These are phyloP conservation scores for Erynnis tages DNA, from an alignment of 2,888 invertebrate genomes.

Conservation along the genomic window DNA sequence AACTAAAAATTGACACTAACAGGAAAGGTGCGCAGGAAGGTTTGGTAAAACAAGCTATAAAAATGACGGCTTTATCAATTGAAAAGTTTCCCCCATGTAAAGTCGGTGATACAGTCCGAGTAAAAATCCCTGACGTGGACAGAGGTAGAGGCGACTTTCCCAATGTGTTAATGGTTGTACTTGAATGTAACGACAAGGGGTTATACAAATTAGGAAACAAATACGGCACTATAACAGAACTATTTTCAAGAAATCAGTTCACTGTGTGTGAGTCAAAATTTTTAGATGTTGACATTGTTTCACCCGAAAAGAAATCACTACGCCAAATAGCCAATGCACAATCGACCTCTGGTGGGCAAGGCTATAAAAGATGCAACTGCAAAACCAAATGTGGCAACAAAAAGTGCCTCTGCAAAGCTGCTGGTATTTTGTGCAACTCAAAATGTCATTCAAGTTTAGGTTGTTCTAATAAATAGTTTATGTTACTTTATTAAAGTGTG, in stretches of 20 bases:
- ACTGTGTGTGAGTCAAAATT: conserved; percentile 34
- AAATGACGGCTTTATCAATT: conserved; percentile 15
- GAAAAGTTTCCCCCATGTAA: conserved; percentile 18
- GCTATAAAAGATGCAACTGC: conserved; percentile 31
- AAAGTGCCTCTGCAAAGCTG: conserved; percentile 16
- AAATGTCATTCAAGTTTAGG: no score
- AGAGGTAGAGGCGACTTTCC: conserved; percentile 12
- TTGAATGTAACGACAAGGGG: conserved; percentile 1
- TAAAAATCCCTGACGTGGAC: conserved; percentile 21
- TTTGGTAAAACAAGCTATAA: conserved; percentile 21
- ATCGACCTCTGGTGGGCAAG: conserved; percentile 31
- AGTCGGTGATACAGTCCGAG: conserved; percentile 23
- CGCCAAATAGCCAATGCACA: conserved; percentile 31
- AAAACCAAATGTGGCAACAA: conserved; percentile 29
- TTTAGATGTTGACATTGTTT: conserved; percentile 19
- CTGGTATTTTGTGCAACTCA: no score
- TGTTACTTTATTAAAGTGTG: not conserved
- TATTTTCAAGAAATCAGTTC: conserved; percentile 37
- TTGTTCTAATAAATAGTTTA: conserved; percentile 2
- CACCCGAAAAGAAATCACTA: conserved; percentile 2
- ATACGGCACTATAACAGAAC: conserved; percentile 32
- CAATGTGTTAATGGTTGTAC: conserved; percentile 10
- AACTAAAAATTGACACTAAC: conserved; percentile 6
- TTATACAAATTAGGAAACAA: conserved; percentile 9
- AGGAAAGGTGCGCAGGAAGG: conserved; percentile 1